These are phyloP conservation scores for Slavum lentiscoides DNA, from an alignment of 2,888 invertebrate species.

Conservation along the genomic window DNA sequence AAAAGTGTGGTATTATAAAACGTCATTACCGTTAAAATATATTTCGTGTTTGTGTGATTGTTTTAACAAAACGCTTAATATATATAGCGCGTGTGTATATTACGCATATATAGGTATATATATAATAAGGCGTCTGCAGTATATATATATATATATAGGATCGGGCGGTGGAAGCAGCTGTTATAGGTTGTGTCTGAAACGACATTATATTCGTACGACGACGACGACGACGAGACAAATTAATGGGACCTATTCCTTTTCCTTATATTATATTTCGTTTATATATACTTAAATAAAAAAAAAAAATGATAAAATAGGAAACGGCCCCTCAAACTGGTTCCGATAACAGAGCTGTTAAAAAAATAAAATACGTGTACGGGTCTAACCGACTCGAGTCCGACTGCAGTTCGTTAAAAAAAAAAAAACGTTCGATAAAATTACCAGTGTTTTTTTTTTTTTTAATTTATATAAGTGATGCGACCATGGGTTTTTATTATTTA, in stretches of 20 bases:
- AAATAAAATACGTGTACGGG: background rate
- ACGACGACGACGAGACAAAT: slow-evolving; percentile 46
- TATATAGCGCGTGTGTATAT: background rate
- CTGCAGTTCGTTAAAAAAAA: background rate
- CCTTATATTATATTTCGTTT: slow-evolving; percentile 13
- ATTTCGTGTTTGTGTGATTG: slow-evolving; percentile 52
- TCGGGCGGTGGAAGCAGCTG: slow-evolving; percentile 34
- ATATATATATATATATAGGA: too few relatives aligned
- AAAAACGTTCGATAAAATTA: slow-evolving; percentile 22
- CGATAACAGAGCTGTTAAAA: slow-evolving; percentile 43
- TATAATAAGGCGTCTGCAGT: slow-evolving; percentile 28
- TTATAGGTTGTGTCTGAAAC: slow-evolving; percentile 12
- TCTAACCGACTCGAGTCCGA: background rate
- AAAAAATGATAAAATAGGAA: slow-evolving; percentile 29
- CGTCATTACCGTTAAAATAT: slow-evolving; percentile 52
- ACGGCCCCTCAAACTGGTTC: slow-evolving; percentile 34
- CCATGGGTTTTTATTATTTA: background rate
- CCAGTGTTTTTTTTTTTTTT: background rate
- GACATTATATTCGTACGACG: background rate
- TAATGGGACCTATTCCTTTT: slow-evolving; percentile 40
- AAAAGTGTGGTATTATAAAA: slow-evolving; percentile 44
- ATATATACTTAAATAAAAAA: background rate
- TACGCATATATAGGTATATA: background rate
- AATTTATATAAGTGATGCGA: background rate
- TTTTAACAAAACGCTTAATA: slow-evolving; percentile 52